A percentile compares a stretch with the other conserved stretches of the same genome.
These are phyloP conservation scores for Alosa alosa DNA, from an alignment of 2,113 vertebrate species.

Conservation along the genomic window DNA sequence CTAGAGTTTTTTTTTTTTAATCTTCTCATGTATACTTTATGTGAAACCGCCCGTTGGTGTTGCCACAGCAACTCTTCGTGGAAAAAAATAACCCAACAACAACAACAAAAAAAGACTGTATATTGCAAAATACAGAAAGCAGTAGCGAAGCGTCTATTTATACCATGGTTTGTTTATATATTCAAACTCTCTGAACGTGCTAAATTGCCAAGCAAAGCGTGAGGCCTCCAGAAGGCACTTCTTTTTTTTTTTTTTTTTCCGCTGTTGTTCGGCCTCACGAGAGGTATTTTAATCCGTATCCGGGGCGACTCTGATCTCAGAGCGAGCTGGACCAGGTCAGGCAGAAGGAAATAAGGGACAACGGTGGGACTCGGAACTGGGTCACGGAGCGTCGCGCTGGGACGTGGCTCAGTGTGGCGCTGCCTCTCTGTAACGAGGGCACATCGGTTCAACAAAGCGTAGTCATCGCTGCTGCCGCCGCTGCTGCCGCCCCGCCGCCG, in stretches of 20 bases:
- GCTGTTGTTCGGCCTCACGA: too few relatives aligned
- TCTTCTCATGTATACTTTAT: not conserved
- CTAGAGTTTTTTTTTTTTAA: not conserved
- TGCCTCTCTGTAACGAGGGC: not conserved
- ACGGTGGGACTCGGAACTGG: constrained; percentile 54
- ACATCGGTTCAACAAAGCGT: not conserved
- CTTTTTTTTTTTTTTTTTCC: not conserved
- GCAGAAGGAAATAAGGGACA: constrained; percentile 59
- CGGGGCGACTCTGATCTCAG: not conserved
- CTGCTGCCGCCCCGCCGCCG: too few relatives aligned
- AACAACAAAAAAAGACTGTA: not conserved
- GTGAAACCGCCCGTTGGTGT: not conserved
- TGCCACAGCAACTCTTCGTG: not conserved
- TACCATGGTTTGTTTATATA: not conserved
- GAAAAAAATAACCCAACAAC: not conserved
- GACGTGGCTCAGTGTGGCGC: not conserved
- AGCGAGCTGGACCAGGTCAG: constrained; percentile 49
- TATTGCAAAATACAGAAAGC: not conserved
- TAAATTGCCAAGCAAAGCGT: constrained; percentile 9
- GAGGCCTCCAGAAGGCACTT: not conserved
- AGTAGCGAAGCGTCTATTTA: not conserved
- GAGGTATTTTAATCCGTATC: too few relatives aligned
- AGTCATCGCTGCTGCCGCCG: not conserved
- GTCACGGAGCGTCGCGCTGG: constrained; percentile 25
- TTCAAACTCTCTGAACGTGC: not conserved